These are phyloP conservation scores for Odocoileus hemionus DNA, from an alignment of 2,113 vertebrate species.

Conservation along the genomic window DNA sequence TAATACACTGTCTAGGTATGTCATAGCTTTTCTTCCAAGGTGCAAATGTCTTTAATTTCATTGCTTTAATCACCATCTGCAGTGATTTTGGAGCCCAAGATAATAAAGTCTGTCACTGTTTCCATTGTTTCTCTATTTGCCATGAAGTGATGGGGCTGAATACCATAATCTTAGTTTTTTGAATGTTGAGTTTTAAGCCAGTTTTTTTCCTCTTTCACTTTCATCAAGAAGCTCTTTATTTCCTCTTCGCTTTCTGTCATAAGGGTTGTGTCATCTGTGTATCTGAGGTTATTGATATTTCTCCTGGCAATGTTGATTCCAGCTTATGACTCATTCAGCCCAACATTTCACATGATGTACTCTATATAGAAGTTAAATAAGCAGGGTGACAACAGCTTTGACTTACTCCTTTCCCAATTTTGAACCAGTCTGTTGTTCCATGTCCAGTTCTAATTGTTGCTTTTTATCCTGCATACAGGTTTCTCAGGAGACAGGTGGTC, in stretches of 20 bases:
- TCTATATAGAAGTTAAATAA: neutral
- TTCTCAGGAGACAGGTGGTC: neutral
- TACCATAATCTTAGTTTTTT: neutral
- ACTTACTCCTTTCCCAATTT: neutral
- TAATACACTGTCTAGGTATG: accelerated
- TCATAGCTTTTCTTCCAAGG: neutral
- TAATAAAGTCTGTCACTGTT: neutral
- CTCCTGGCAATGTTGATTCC: neutral
- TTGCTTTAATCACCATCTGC: neutral
- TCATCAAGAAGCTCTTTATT: neutral
- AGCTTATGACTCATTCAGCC: neutral
- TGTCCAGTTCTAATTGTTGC: neutral
- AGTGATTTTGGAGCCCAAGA: neutral
- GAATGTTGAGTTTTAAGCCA: neutral
- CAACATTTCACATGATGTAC: neutral
- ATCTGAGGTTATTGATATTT: neutral
- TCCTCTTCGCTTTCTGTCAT: accelerated
- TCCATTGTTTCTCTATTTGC: neutral
- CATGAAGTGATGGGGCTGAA: neutral
- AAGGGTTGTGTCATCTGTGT: neutral
- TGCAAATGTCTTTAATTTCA: neutral
- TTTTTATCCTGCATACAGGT: neutral
- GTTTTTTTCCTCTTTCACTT: neutral
- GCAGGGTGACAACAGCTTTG: neutral
- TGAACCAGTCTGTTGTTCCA: neutral